phyloP scores from a whole-genome alignment of 1,140 invertebrate species.

The Wasmannia auropunctata region DNA sequence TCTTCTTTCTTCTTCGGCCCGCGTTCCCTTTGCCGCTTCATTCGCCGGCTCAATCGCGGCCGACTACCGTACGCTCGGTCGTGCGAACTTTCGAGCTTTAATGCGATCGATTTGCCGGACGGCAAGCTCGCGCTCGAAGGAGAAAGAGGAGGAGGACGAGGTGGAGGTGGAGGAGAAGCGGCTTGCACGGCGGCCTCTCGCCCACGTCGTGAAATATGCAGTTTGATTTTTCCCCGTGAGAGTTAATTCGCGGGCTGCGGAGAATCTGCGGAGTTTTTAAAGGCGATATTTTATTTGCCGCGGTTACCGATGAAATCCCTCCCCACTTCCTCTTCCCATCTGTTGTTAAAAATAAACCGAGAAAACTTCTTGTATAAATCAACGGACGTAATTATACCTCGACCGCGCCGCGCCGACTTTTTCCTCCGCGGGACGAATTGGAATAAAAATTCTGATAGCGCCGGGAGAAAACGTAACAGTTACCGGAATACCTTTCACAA shows the following conservation, averaged over 20 bases:
- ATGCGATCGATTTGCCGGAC: slow-evolving; percentile 44
- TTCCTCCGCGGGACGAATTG: neutral
- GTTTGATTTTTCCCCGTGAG: slow-evolving; percentile 36
- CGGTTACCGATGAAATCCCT: neutral
- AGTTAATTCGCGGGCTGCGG: slow-evolving; percentile 14
- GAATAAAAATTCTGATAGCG: neutral
- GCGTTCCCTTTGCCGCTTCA: slow-evolving; percentile 15
- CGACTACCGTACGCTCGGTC: neutral
- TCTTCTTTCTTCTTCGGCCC: neutral
- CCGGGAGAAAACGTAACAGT: slow-evolving; percentile 7
- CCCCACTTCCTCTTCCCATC: too few species aligned
- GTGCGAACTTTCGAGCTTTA: slow-evolving; percentile 27
- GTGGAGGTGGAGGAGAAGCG: neutral
- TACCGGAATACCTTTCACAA: neutral
- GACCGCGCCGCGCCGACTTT: neutral
- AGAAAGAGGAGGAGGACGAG: neutral
- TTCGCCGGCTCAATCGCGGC: slow-evolving; percentile 7
- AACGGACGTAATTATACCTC: neutral
- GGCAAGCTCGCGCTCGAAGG: neutral
- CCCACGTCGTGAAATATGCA: slow-evolving; percentile 38
- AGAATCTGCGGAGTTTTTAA: slow-evolving; percentile 19
- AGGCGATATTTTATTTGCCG: slow-evolving; percentile 15
- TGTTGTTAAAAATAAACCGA: slow-evolving; percentile 14
- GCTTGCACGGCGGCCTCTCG: neutral
- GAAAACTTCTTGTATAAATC: neutral